Evolutionary conservation across 2,888 invertebrate genomes (phyloP).

Genomic region (Belgica antarctica): DNA sequence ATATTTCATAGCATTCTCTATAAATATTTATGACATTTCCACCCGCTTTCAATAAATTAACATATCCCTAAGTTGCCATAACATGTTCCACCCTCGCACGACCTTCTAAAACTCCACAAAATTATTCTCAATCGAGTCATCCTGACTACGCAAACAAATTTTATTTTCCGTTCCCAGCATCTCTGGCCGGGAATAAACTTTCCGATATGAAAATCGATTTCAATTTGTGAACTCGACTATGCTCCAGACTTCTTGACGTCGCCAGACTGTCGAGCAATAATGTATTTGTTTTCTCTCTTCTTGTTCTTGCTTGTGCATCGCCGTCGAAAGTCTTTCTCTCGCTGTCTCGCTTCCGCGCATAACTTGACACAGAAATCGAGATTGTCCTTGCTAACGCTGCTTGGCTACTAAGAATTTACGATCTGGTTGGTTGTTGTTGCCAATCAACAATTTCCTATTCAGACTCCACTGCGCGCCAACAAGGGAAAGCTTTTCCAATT

Average conservation of each 20-base stretch:
- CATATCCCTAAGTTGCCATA: too few species aligned
- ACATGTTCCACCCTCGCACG: too few species aligned
- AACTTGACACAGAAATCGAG: not conserved
- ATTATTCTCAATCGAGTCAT: not conserved
- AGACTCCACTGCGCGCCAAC: not conserved
- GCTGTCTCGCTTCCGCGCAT: constrained; percentile 3
- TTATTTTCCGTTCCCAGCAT: too few species aligned
- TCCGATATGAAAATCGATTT: constrained; percentile 30
- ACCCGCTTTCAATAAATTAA: not conserved
- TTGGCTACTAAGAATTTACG: constrained; percentile 2
- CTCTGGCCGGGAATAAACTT: not conserved
- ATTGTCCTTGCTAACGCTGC: constrained; percentile 11
- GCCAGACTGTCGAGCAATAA: constrained; percentile 32
- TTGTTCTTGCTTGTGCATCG: constrained; percentile 26
- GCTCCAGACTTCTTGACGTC: constrained; percentile 41
- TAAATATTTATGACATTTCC: too few species aligned
- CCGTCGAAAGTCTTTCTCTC: not conserved
- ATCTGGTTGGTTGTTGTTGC: constrained; percentile 13
- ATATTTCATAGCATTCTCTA: too few species aligned
- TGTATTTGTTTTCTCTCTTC: constrained; percentile 9
- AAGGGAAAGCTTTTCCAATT: constrained; percentile 3
- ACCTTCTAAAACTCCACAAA: not conserved
- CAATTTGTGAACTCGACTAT: constrained; percentile 23
- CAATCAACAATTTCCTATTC: constrained; percentile 9
- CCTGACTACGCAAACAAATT: constrained; percentile 6